Evolutionary conservation across 2,797 vertebrate genomes (phyloP), one percentile per base, ranked within the genome.

Genomic region (Premnoplex brunnescens): DNA sequence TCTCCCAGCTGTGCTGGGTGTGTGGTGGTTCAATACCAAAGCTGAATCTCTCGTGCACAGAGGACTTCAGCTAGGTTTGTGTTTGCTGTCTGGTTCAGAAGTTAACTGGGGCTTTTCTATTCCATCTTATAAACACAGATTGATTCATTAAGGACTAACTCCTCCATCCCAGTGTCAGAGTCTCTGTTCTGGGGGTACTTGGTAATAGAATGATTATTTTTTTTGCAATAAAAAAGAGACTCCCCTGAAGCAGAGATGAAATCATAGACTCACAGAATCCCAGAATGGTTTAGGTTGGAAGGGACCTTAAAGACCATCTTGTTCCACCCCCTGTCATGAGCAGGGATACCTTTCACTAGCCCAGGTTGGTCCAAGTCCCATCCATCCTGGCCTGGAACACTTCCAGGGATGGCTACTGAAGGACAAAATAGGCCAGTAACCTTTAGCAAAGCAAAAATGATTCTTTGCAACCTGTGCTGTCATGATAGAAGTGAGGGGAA

Each of bases 1-100:
- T 56, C 44, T 66, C 43, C 28, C 56, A 18, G 0, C 59, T 32
- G 2, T 1, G 27, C 26, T 55, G 74, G 43, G 4, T 21, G 1
- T 0, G 2, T 7, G 26, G 13, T 20, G 46, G 69, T 55, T 10
- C 5, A 8, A 10, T 5, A 51, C 17, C 62, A 55, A 34, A 37
- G 54, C 44, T 28, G 16, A 32, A 44, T 44, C 41, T 27, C 10
- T 37, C 19, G 27, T 69, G n/a, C 84, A 54, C 67, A 15, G 55
- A 20, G 41, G 48, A 7, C 12, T 87, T 71, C 9, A 32, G 49
- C 21, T 21, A 2, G 8, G 3, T 18, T 75, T 63, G 15, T 66
- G n/a, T 48, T 41, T 34, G 34, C 77, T 41, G 13, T n/a, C 72
- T 63, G 71, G 14, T 79, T 81, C n/a, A 52, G 56, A 21, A 71